Evolutionary conservation across 2,888 invertebrate genomes (phyloP).

Genomic region (Lasius platythorax): DNA sequence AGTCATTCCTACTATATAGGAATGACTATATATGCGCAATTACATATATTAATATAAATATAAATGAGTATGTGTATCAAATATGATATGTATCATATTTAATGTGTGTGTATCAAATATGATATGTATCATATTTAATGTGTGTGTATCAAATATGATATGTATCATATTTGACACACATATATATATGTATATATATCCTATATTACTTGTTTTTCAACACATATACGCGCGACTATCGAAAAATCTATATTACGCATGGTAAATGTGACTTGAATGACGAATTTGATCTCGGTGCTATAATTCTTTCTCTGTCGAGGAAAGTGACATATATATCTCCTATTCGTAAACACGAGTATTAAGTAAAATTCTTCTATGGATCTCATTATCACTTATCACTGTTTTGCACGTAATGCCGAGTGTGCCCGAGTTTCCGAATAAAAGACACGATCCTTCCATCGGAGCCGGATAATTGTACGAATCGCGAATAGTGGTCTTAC

Average conservation of each 20-base stretch:
- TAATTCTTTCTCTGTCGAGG: conserved; percentile 17
- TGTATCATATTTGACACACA: background rate
- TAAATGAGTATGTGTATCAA: background rate
- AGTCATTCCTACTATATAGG: background rate
- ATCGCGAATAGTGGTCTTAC: conserved; percentile 38
- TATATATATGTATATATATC: background rate
- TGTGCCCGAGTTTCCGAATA: conserved; percentile 15
- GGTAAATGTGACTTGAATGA: background rate
- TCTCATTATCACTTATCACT: conserved; percentile 45
- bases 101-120: background rate
- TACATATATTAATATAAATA: background rate
- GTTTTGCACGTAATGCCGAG: background rate
- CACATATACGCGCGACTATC: background rate
- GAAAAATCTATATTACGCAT: background rate
- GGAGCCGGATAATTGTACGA: conserved; percentile 52
- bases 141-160: background rate
- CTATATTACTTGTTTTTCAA: background rate
- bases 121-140: background rate
- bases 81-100: too few species aligned
- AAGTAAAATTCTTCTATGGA: conserved; percentile 12
- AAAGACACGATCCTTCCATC: conserved; percentile 21
- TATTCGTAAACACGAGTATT: conserved; percentile 27
- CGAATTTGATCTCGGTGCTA: conserved; percentile 18
- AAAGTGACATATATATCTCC: conserved; percentile 6
- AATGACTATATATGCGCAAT: too few species aligned